Evolutionary conservation across 2,888 invertebrate species (phyloP).

Genomic region (Myopa tessellatipennis): DNA sequence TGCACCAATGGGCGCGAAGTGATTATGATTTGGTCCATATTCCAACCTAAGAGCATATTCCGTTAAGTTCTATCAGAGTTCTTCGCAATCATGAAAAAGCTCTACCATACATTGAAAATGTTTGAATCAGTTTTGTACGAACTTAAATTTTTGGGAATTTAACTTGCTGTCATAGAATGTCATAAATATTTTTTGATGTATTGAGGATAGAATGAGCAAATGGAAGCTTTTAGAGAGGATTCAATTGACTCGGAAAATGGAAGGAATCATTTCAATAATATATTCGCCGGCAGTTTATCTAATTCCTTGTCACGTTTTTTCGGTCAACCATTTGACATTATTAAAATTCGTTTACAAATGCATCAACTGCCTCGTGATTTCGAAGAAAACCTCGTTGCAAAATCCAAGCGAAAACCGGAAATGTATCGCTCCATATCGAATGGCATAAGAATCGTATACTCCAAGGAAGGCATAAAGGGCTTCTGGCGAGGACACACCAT

Average conservation of each 20-base stretch:
- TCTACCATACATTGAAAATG: too few relatives aligned
- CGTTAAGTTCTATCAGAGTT: too few relatives aligned
- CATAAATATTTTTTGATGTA: constrained; percentile 13
- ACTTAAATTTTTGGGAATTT: too few relatives aligned
- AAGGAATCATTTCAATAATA: constrained; percentile 23
- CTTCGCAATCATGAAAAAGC: too few relatives aligned
- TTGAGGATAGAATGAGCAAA: constrained; percentile 1
- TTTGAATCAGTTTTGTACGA: too few relatives aligned
- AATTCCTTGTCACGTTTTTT: constrained; percentile 23
- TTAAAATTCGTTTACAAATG: constrained; percentile 36
- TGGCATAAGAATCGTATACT: background rate
- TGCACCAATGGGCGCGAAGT: constrained; percentile 20
- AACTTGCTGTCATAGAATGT: constrained; percentile 13
- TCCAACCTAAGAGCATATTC: background rate
- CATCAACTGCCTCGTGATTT: background rate
- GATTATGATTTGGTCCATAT: background rate
- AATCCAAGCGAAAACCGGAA: background rate
- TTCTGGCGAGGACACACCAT: constrained; percentile 40
- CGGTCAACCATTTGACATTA: constrained; percentile 39
- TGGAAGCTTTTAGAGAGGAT: constrained; percentile 3
- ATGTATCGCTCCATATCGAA: background rate
- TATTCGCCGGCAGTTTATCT: constrained; percentile 28
- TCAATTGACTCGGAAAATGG: background rate
- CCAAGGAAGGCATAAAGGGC: constrained; percentile 31
- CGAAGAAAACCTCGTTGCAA: background rate